Conservation (phyloP, 2,888 invertebrate species). For the Zygogramma bicolorata region DNA sequence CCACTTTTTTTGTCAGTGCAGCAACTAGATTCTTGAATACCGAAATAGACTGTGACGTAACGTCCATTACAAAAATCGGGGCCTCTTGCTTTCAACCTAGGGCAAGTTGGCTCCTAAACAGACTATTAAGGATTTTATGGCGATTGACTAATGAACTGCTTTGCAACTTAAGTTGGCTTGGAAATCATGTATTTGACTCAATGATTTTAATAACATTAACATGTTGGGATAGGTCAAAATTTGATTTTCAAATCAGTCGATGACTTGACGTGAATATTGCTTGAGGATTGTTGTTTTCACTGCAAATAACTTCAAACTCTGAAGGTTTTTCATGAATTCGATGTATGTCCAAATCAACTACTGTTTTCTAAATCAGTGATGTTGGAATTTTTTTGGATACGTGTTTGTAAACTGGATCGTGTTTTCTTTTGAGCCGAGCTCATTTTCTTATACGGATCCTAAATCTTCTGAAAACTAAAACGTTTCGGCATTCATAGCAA, state of each 20-base stretch:
- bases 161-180: neutral
- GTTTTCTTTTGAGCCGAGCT: too few species aligned
- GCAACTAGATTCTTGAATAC: slow-evolving; percentile 1
- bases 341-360: too few species aligned
- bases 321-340: too few species aligned
- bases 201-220: neutral
- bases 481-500: too few species aligned
- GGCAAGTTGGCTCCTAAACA: neutral
- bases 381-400: too few species aligned
- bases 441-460: too few species aligned
- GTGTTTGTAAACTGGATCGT: too few species aligned
- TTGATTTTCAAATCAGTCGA: neutral
- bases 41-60: neutral
- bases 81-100: neutral
- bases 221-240: slow-evolving; percentile 23
- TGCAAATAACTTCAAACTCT: neutral
- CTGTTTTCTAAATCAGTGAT: too few species aligned
- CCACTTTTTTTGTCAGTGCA: neutral
- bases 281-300: neutral
- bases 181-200: neutral
- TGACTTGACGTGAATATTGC: neutral
- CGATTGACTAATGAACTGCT: neutral
- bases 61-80: neutral
- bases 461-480: too few species aligned
- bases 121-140: neutral